These are phyloP conservation scores for Misgurnus mizolepis DNA, from an alignment of 2,113 vertebrate species.

Conservation along the genomic window DNA sequence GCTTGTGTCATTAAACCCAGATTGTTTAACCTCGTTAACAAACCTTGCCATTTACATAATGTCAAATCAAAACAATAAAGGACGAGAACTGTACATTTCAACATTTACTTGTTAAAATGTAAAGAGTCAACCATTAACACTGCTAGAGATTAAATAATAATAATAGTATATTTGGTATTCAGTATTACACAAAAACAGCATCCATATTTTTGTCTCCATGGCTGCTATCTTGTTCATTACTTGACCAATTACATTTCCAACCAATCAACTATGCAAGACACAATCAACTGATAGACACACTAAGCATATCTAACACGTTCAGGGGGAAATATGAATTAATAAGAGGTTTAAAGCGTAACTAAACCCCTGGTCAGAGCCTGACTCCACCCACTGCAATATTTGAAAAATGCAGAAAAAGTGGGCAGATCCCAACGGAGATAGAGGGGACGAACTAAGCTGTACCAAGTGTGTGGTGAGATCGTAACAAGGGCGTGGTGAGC, in stretches of 20 bases:
- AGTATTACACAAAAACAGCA: not conserved
- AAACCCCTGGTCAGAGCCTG: too few relatives aligned
- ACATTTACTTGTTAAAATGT: conserved; percentile 8
- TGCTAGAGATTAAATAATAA: conserved; percentile 14
- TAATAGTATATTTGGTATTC: not conserved
- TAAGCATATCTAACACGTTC: conserved; percentile 39
- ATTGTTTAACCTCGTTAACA: not conserved
- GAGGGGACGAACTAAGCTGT: too few relatives aligned
- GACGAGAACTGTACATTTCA: not conserved
- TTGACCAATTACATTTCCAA: conserved; percentile 12
- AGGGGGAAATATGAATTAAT: conserved; percentile 7
- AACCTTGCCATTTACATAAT: not conserved
- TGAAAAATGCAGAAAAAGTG: too few relatives aligned
- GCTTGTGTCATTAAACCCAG: not conserved
- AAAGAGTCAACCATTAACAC: conserved; percentile 22
- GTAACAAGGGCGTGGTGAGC: too few relatives aligned
- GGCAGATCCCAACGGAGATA: too few relatives aligned
- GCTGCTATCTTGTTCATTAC: not conserved
- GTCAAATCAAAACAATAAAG: not conserved
- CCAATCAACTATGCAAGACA: not conserved
- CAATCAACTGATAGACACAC: conserved; percentile 43
- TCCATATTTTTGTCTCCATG: not conserved
- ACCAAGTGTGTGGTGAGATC: too few relatives aligned
- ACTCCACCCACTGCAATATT: too few relatives aligned
- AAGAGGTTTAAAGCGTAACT: conserved; percentile 23